A percentile compares a stretch with the other conserved stretches of the same genome.
Evolutionary conservation across 2,113 vertebrate species (phyloP).

Genomic region (Camelus dromedarius): DNA sequence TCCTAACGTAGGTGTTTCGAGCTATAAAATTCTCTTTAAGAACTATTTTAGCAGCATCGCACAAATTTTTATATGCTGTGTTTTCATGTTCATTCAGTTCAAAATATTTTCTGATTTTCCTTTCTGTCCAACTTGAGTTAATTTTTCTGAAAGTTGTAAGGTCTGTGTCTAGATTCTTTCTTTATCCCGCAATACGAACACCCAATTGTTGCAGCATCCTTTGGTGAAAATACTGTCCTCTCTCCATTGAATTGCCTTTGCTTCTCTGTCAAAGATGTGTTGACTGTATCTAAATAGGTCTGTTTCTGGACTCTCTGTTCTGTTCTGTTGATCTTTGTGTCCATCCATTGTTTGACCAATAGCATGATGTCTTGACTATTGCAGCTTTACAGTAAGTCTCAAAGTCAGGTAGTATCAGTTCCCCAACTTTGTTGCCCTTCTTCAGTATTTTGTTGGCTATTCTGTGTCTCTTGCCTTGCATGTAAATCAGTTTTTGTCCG

Average conservation of each 20-base stretch:
- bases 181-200: not conserved
- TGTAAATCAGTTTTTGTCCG: not conserved
- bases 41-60: not conserved
- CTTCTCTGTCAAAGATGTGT: too few species aligned
- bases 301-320: not conserved
- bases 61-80: not conserved
- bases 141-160: not conserved
- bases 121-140: not conserved
- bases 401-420: not conserved
- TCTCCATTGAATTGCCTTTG: not conserved
- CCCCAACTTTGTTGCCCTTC: too few species aligned
- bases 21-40: not conserved
- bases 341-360: not conserved
- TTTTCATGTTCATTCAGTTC: not conserved
- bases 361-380: not conserved
- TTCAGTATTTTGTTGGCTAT: not conserved
- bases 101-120: not conserved
- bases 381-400: not conserved
- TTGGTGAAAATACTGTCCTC: not conserved
- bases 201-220: not conserved
- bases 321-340: not conserved
- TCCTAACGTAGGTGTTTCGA: not conserved
- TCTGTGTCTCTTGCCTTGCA: not conserved
- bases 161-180: not conserved
- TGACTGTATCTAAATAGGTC: not conserved